Base-by-base conservation (phyloP, 2,888 invertebrate genomes). In the Hedychridium roseum region DNA sequence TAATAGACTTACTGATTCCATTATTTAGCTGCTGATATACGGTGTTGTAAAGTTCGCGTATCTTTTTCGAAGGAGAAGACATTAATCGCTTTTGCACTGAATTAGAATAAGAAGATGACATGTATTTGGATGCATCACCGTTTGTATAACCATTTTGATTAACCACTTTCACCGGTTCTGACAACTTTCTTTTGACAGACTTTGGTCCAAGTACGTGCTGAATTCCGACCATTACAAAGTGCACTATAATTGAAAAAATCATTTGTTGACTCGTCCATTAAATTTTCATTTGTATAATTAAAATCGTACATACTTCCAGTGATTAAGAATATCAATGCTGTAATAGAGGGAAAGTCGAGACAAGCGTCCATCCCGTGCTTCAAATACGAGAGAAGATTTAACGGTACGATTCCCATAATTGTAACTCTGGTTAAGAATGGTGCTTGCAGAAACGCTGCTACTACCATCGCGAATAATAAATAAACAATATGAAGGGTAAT, bases 391-490 rank as follows among this genome's bases (percentile, higher is more conserved):
- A 57, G 38, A 4, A 79, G 59, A 64, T 79, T 79, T 14, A 78
- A 37, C 2, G 78, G 78, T 15, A 76, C 67, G 15, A 79, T 53
- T 20, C 66, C 70, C 57, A 79, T 53, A 28, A 79, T 73, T 2
- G 70, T 66, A 6, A 63, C 52, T 60, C 79, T 67, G 0, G 77
- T 78, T 36, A 74, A 53, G 31, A 71, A 59, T 6, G 79, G 79
- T 4, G 74, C 74, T 54, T 76, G 66, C 11, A 79, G 57, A 46
- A 79, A 79, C 4, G 78, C 65, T 3, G 78, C 72, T n/a, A 75
- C 48, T 36, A 79, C 56, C 79, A 79, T 79, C 4, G 74, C 73
- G 7, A 57, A 51, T 7, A 79, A 42, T 47, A 79, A 58, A 51
- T 78, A 79, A 32, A 70, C 16, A 0, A 70, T 35, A 12, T 79